Conservation (phyloP, 2,888 invertebrate genomes). For the Nasonovia ribisnigri region DNA sequence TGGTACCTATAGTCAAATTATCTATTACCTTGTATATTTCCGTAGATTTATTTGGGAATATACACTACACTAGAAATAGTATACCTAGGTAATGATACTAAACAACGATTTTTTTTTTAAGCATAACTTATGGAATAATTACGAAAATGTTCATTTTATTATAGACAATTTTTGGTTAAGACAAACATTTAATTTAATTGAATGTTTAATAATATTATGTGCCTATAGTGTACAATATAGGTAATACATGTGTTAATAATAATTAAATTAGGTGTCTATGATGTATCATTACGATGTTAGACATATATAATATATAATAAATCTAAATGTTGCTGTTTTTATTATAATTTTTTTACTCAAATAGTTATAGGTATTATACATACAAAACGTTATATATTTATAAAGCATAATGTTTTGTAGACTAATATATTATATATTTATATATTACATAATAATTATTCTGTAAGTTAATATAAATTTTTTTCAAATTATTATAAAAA, state of each 20-base stretch:
- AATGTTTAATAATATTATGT: not conserved
- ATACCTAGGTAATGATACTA: not conserved
- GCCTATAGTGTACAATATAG: not conserved
- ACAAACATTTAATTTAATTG: not conserved
- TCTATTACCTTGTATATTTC: conserved; percentile 36
- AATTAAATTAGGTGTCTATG: not conserved
- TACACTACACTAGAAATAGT: not conserved
- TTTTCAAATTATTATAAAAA: not conserved
- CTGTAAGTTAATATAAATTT: not conserved
- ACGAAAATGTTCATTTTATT: not conserved
- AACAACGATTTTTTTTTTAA: not conserved
- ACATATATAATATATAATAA: not conserved
- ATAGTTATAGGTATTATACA: not conserved
- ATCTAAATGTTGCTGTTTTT: not conserved
- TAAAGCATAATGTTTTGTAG: not conserved
- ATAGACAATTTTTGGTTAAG: not conserved
- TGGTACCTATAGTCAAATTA: conserved; percentile 25
- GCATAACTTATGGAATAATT: not conserved
- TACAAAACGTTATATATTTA: not conserved
- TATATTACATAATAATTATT: not conserved
- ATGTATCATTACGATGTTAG: not conserved
- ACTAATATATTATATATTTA: not conserved
- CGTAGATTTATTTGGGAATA: conserved; percentile 32
- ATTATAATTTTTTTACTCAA: not conserved
- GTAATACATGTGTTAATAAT: not conserved